Evolutionary conservation across 2,113 vertebrate species (phyloP).

Genomic region (Miniopterus natalensis): DNA sequence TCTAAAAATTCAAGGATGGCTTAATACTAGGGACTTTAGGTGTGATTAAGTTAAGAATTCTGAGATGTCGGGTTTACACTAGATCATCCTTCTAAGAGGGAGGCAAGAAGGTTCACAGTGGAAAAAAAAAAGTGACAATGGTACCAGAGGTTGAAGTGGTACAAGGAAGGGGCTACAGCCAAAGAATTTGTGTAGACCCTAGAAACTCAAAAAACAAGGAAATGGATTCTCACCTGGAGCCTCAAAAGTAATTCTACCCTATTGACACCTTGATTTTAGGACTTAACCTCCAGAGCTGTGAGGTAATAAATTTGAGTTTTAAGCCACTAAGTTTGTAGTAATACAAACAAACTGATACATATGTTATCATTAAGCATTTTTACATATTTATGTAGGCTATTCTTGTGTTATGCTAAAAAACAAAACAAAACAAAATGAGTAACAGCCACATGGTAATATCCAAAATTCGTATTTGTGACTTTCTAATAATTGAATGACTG

Average conservation of each 20-base stretch:
- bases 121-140: not conserved
- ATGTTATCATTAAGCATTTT: not conserved
- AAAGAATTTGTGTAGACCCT: not conserved
- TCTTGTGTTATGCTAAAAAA: not conserved
- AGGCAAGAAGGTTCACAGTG: not conserved
- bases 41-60: not conserved
- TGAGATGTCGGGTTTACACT: not conserved
- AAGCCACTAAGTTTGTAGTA: not conserved
- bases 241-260: not conserved
- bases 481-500: constrained; percentile 32
- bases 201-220: not conserved
- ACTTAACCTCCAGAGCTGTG: not conserved
- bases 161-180: not conserved
- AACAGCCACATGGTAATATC: not conserved
- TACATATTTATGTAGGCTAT: not conserved
- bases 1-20: not conserved
- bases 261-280: not conserved
- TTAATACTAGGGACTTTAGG: not conserved
- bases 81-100: not conserved
- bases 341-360: not conserved
- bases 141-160: not conserved
- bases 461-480: not conserved
- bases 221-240: not conserved
- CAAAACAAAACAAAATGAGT: not conserved
- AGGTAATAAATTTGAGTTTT: not conserved